phyloP scores from a whole-genome alignment of 2,113 vertebrate genomes.

The Jacana jacana region DNA sequence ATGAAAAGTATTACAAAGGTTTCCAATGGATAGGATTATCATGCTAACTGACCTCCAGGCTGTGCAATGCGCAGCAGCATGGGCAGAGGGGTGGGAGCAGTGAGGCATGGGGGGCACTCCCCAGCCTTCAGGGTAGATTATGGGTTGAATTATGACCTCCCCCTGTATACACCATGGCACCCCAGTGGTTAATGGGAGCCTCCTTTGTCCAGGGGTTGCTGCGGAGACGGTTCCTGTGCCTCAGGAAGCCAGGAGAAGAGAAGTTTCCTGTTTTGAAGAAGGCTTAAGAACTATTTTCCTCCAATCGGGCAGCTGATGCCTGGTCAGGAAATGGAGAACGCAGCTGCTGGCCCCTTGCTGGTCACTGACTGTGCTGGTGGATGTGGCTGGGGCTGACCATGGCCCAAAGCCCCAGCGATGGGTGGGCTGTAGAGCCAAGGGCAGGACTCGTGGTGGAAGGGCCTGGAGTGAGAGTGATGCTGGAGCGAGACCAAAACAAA shows the following conservation, averaged over 20 bases:
- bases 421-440: not conserved
- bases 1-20: not conserved
- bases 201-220: slow-evolving; percentile 90
- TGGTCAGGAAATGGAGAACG: slow-evolving; percentile 83
- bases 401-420: not conserved
- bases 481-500: slow-evolving; percentile 41
- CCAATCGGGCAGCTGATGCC: slow-evolving; percentile 86
- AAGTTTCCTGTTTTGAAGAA: slow-evolving; percentile 99
- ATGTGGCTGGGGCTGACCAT: not conserved
- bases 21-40: not conserved
- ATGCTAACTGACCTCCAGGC: not conserved
- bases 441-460: slow-evolving; percentile 35
- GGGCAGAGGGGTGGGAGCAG: not conserved
- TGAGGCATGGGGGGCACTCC: not conserved
- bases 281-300: slow-evolving; percentile 87
- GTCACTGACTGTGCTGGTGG: not conserved
- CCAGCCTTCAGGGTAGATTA: not conserved
- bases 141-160: not conserved
- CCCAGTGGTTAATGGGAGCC: slow-evolving; percentile 82
- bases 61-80: not conserved
- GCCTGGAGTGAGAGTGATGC: slow-evolving; percentile 14
- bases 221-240: slow-evolving; percentile 92
- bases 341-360: slow-evolving; percentile 68
- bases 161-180: slow-evolving; percentile 7
- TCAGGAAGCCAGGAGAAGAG: slow-evolving; percentile 93